A percentile compares a stretch with the other conserved stretches of the same genome.
phyloP scores from a whole-genome alignment of 2,888 invertebrate genomes.

The Chymomyza caudatula region DNA sequence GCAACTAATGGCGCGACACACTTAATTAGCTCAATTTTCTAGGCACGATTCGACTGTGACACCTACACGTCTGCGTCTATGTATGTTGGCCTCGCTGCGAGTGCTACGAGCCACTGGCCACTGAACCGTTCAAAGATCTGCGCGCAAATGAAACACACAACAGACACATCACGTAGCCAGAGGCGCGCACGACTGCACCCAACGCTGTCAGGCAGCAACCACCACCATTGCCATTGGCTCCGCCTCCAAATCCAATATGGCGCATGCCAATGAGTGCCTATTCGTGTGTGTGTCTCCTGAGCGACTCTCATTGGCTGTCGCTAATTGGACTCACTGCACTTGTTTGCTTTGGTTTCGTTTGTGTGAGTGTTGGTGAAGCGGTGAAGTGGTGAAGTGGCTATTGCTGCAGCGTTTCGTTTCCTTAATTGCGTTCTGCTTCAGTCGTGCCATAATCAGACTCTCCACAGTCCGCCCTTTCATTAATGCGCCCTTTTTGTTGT shows the following conservation, averaged over 20 bases:
- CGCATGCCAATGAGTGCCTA: slow-evolving; percentile 59
- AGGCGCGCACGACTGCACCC: slow-evolving; percentile 36
- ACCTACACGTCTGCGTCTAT: slow-evolving; percentile 5
- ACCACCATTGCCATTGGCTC: slow-evolving; percentile 56
- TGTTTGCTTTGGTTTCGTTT: slow-evolving; percentile 34
- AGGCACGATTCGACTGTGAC: slow-evolving; percentile 7
- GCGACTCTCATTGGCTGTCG: slow-evolving; percentile 41
- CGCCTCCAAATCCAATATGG: slow-evolving; percentile 73
- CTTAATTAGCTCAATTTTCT: slow-evolving; percentile 37
- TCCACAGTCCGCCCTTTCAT: slow-evolving; percentile 54
- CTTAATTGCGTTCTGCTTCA: slow-evolving; percentile 74
- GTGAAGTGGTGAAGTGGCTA: slow-evolving; percentile 14
- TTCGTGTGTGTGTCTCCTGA: slow-evolving; percentile 20
- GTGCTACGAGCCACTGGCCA: slow-evolving; percentile 47
- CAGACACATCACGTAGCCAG: slow-evolving; percentile 51
- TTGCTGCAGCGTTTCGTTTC: slow-evolving; percentile 25
- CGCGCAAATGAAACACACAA: slow-evolving; percentile 63
- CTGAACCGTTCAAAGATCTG: slow-evolving; percentile 75
- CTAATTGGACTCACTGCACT: slow-evolving; percentile 57
- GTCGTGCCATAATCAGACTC: slow-evolving; percentile 68
- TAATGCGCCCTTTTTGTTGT: slow-evolving; percentile 39
- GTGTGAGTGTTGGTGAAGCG: slow-evolving; percentile 17
- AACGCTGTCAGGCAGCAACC: slow-evolving; percentile 43
- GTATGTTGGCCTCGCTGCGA: slow-evolving; percentile 16
- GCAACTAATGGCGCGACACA: slow-evolving; percentile 11